phyloP scores from a whole-genome alignment of 1,140 invertebrate genomes.

The Drosophila nigromelanica region DNA sequence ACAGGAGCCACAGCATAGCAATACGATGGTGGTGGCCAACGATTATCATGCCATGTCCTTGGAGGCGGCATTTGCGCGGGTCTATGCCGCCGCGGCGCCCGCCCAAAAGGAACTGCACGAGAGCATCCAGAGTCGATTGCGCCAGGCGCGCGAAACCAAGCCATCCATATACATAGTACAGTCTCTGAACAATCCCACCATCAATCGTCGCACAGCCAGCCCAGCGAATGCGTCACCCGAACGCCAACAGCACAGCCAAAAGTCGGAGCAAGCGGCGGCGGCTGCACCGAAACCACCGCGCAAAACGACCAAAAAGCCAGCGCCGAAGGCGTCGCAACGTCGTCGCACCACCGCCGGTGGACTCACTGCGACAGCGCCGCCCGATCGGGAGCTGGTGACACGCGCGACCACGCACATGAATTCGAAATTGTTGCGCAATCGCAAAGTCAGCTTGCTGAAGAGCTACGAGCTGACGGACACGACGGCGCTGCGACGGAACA shows the following conservation, averaged over 20 bases:
- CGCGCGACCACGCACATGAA: constrained; percentile 66
- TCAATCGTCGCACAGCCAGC: background rate
- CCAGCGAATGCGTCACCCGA: background rate
- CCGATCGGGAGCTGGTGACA: constrained; percentile 57
- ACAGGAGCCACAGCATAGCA: background rate
- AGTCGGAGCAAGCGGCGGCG: background rate
- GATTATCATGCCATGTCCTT: constrained; percentile 9
- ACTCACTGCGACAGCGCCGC: background rate
- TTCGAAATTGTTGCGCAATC: constrained; percentile 66
- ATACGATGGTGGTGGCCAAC: background rate
- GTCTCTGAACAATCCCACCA: constrained; percentile 43
- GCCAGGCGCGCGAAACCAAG: constrained; percentile 67
- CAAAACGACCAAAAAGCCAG: constrained; percentile 9
- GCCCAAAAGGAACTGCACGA: constrained; percentile 48
- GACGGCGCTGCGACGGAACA: constrained; percentile 19
- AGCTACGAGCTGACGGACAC: constrained; percentile 59
- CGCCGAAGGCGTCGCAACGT: constrained; percentile 9
- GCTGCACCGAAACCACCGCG: background rate
- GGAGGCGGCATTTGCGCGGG: constrained; percentile 54
- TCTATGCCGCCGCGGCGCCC: constrained; percentile 62
- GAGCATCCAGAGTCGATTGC: constrained; percentile 63
- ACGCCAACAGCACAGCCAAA: constrained; percentile 16
- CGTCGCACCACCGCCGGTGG: constrained; percentile 42
- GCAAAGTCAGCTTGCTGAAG: constrained; percentile 65
- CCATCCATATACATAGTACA: constrained; percentile 77